Conservation (phyloP, 2,888 invertebrate species). For the Cheilosia scutellata region DNA sequence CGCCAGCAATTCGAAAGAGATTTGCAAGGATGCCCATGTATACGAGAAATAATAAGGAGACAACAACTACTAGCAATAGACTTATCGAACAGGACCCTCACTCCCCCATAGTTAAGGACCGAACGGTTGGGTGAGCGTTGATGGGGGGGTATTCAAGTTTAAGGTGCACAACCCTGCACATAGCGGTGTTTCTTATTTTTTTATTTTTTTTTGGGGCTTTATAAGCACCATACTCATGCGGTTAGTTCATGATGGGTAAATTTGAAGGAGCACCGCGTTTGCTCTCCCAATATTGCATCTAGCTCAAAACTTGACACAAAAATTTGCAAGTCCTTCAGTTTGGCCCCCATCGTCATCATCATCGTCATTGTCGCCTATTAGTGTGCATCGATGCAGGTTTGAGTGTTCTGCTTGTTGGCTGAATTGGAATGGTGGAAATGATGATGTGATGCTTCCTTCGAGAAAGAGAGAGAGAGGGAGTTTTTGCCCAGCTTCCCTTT, state of each 20-base stretch:
- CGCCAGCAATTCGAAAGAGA: constrained; percentile 44
- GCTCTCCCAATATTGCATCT: constrained; percentile 54
- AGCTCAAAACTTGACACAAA: constrained; percentile 67
- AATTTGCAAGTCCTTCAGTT: constrained; percentile 60
- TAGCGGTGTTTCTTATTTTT: not conserved
- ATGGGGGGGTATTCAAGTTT: constrained; percentile 45
- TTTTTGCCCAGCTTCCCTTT: constrained; percentile 33
- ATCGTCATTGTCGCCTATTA: constrained; percentile 47
- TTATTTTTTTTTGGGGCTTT: not conserved
- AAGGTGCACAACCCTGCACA: constrained; percentile 33
- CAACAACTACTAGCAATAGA: constrained; percentile 63
- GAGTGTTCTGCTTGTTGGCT: constrained; percentile 34
- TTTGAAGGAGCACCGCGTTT: constrained; percentile 35
- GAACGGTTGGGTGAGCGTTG: not conserved
- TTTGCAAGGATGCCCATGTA: constrained; percentile 56
- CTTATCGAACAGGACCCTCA: constrained; percentile 57
- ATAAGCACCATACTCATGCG: not conserved
- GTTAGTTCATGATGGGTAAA: constrained; percentile 33
- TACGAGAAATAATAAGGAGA: constrained; percentile 43
- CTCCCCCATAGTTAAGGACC: constrained; percentile 16
- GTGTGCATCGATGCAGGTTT: constrained; percentile 65
- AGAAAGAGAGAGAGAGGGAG: not conserved
- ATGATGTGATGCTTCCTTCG: constrained; percentile 21
- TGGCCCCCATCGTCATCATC: constrained; percentile 21
- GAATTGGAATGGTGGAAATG: constrained; percentile 26